These are phyloP conservation scores for Rhynchophorus ferrugineus DNA, from an alignment of 1,140 invertebrate species.

Conservation along the genomic window DNA sequence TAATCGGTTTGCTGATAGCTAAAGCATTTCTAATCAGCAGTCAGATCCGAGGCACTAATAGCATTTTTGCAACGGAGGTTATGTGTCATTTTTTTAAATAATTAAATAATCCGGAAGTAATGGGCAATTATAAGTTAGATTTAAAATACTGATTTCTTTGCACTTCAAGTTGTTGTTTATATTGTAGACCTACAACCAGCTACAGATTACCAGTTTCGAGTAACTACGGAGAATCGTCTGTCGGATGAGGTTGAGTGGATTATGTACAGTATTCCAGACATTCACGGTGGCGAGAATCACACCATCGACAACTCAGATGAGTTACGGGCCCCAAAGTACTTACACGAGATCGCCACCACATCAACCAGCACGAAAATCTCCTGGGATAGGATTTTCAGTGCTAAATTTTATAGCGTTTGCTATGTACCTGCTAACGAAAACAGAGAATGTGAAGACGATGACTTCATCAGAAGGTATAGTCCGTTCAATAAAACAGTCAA, in stretches of 20 bases:
- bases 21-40: too few relatives aligned
- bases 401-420: conserved; percentile 29
- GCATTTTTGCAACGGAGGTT: too few relatives aligned
- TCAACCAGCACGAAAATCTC: conserved; percentile 23
- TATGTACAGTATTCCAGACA: conserved; percentile 16
- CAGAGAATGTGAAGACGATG: conserved; percentile 23
- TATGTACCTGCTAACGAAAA: conserved; percentile 20
- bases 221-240: conserved; percentile 19
- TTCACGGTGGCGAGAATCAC: conserved; percentile 1
- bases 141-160: too few relatives aligned
- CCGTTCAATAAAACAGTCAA: too few relatives aligned
- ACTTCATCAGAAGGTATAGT: conserved; percentile 38
- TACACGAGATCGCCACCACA: conserved; percentile 9
- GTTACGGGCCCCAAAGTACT: conserved; percentile 13
- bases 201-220: conserved; percentile 30
- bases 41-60: too few relatives aligned
- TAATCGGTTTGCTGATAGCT: too few relatives aligned
- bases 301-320: conserved; percentile 1
- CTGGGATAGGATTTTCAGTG: conserved; percentile 23
- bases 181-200: conserved; percentile 24
- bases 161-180: too few relatives aligned
- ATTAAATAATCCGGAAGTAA: too few relatives aligned
- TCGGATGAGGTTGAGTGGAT: conserved; percentile 15
- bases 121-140: too few relatives aligned
- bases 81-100: too few relatives aligned